These are phyloP conservation scores for Parthenolecanium corni DNA, from an alignment of 2,888 invertebrate genomes.

Conservation along the genomic window DNA sequence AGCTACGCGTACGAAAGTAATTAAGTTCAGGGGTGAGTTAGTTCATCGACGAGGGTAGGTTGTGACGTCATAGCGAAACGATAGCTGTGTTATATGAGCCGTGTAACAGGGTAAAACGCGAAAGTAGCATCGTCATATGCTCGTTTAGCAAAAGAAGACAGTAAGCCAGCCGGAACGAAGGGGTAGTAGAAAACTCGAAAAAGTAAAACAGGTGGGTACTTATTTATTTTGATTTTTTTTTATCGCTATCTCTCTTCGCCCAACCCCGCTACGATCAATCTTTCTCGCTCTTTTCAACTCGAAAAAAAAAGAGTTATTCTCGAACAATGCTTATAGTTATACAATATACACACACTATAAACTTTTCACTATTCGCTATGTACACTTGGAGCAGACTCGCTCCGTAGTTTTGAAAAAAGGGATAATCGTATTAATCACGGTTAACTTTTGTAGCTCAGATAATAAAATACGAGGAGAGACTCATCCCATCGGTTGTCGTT, in stretches of 20 bases:
- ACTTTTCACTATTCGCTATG: background rate
- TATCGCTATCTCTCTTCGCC: too few relatives aligned
- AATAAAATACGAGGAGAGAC: too few relatives aligned
- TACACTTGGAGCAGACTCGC: background rate
- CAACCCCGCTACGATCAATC: background rate
- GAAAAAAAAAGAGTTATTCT: too few relatives aligned
- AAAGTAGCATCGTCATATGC: conserved; percentile 22
- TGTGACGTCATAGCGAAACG: conserved; percentile 14
- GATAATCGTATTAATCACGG: conserved; percentile 14
- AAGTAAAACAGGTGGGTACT: conserved; percentile 14
- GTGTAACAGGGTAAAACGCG: conserved; percentile 20
- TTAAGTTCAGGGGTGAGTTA: too few relatives aligned
- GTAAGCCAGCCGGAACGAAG: conserved; percentile 20
- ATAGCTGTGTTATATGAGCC: conserved; percentile 18
- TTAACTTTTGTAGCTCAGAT: background rate
- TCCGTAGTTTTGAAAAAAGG: conserved; percentile 11
- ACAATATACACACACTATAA: background rate
- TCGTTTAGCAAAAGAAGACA: background rate
- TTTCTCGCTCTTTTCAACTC: too few relatives aligned
- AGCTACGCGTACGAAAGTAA: too few relatives aligned
- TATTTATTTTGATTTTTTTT: too few relatives aligned
- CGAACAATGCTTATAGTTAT: background rate
- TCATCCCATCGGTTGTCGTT: too few relatives aligned
- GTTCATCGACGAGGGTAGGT: conserved; percentile 1
- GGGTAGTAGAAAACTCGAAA: background rate